Evolutionary conservation across 2,888 invertebrate genomes (phyloP), one percentile per base, ranked within the genome.

Genomic region (Palloptera scutellata): DNA sequence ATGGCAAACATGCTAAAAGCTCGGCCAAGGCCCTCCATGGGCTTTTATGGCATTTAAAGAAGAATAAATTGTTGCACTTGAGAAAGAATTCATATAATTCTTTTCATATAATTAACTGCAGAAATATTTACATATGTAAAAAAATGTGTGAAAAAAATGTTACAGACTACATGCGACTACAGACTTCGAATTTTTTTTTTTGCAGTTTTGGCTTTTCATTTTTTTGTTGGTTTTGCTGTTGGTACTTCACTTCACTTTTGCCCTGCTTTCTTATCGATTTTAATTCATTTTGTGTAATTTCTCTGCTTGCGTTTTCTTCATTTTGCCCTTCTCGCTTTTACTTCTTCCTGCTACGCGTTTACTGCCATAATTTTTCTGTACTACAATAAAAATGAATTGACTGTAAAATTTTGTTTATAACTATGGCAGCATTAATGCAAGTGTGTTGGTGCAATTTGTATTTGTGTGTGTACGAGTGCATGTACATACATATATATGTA

Each of bases 371-470:
- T 65, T 41, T 19, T 19, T 17, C 52, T 13, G 53, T 13, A 17
- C 51, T 64, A 43, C 71, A 72, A 75, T 78, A 73, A 75, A 78
- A 75, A 70, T 66, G 72, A 74, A 75, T 77, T 77, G 77, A 72
- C 72, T 75, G 72, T 74, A 68, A 72, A 73, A 74, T 70, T 78
- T 72, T 61, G 2, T 30, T 30, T 71, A 71, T 74, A 72, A 67
- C 66, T 61, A 57, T 48, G 43, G 60, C 30, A 11, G 8, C 9
- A 11, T 41, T 19, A n/a, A 41, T 10, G 40, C 48, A 19, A 13
- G 45, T 9, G 54, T 58, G 55, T 9, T 58, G 40, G 55, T 30
- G 30, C 30, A 30, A 30, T 30, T 30, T 30, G 20, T n/a, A 54
- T 55, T 53, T 54, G 52, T 41, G 52, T 48, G 60, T 19, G 12